These are phyloP conservation scores for Syngnathus rostellatus DNA, from an alignment of 2,797 vertebrate species.

Conservation along the genomic window DNA sequence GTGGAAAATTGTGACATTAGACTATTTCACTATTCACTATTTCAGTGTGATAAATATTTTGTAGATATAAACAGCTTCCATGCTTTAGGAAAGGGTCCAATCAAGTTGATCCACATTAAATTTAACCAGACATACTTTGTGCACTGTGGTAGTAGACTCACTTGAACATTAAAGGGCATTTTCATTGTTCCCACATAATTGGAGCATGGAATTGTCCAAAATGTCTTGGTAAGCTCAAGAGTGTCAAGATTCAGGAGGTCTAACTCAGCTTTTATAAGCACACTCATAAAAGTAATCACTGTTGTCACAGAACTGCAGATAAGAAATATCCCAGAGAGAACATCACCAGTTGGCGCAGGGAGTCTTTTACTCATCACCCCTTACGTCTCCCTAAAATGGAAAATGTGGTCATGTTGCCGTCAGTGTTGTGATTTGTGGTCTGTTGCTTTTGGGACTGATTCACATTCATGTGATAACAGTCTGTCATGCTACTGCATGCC, in stretches of 20 bases:
- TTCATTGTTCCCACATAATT: not conserved
- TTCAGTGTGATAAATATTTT: not conserved
- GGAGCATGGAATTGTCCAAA: not conserved
- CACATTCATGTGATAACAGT: conserved; percentile 52
- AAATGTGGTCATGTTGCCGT: conserved; percentile 26
- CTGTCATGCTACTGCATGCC: conserved; percentile 42
- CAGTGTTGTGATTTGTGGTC: conserved; percentile 37
- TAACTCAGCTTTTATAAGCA: not conserved
- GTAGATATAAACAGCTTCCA: not conserved
- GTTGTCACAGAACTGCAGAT: conserved; percentile 15
- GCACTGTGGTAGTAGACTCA: not conserved
- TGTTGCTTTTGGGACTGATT: conserved; percentile 47
- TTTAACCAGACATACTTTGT: not conserved
- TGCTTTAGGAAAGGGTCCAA: not conserved
- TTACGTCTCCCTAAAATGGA: conserved; percentile 49
- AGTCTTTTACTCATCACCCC: conserved; percentile 32
- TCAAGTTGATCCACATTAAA: not conserved
- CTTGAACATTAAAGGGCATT: not conserved
- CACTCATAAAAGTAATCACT: conserved; percentile 11
- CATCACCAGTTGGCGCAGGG: conserved; percentile 34
- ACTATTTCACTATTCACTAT: not conserved
- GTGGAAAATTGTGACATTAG: not conserved
- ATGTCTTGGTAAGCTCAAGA: not conserved
- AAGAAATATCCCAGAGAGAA: conserved; percentile 17
- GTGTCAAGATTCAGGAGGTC: not conserved